Percentiles rank a stretch among this genome's conserved stretches.
Evolutionary conservation across 2,888 invertebrate species (phyloP).

Genomic region (Thymelicus acteon): DNA sequence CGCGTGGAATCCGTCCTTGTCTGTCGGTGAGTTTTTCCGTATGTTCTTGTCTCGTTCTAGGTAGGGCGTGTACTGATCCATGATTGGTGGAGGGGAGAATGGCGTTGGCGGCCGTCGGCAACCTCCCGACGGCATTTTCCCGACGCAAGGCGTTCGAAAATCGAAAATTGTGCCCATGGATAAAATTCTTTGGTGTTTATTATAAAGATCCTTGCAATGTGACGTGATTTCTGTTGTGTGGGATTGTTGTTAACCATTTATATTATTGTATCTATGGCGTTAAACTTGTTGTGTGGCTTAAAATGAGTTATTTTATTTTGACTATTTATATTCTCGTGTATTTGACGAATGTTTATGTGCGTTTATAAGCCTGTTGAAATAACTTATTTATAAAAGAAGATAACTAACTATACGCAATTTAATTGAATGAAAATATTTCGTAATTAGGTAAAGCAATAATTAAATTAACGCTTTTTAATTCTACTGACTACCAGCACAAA

Average conservation of each 20-base stretch:
- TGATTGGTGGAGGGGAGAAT: constrained; percentile 79
- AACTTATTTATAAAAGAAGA: no score
- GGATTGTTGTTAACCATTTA: neutral
- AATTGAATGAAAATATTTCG: no score
- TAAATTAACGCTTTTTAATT: no score
- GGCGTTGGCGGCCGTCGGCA: constrained; percentile 64
- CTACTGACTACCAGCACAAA: no score
- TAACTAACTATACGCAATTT: no score
- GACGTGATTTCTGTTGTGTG: constrained; percentile 10
- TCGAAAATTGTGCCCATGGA: constrained; percentile 59
- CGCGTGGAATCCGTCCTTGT: constrained; percentile 63
- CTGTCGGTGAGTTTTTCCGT: constrained; percentile 58
- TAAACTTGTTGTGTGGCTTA: no score
- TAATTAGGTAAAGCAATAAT: no score
- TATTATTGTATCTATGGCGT: no score
- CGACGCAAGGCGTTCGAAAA: constrained; percentile 73
- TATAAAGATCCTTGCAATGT: constrained; percentile 34
- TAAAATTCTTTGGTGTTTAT: constrained; percentile 43
- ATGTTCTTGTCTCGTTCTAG: constrained; percentile 54
- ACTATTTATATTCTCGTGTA: neutral
- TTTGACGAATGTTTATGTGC: no score
- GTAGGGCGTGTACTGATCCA: constrained; percentile 73
- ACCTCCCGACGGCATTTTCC: constrained; percentile 79
- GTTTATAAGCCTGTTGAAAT: no score
- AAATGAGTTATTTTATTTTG: neutral